Evolutionary conservation across 1,140 invertebrate genomes (phyloP), one percentile per base, ranked within the genome.

Genomic region (Hycleus cichorii): DNA sequence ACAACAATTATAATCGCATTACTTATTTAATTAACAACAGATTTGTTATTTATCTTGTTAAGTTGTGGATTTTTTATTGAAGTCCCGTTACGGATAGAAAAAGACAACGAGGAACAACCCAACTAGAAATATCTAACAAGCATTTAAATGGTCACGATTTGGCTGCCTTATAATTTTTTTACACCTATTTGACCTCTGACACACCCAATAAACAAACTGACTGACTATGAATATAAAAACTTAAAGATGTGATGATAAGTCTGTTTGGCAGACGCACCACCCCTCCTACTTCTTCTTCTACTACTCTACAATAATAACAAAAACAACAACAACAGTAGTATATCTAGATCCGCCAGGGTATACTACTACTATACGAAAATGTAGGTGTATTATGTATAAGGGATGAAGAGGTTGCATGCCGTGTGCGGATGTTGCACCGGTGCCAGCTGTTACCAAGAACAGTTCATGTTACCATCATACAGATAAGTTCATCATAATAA

Each of bases 361-460:
- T 43, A 52, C 8, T 40, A 38, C 49, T 18, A 43, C 6, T 43
- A 18, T 43, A 44, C 40, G 5, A 43, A 43, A 43, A 44, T 52
- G 11, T 40, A 44, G 40, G 50, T 43, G 50, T 52, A 52, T 40
- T 32, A 43, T 52, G 50, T 52, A 26, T 43, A 52, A 43, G 50
- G 50, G 50, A 52, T 44, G 50, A 52, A 52, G 40, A 27, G 47
- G 11, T 25, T 49, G 50, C 3, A 32, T 44, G 50, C 40, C 50
- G 50, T 52, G 50, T 52, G 50, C 50, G 50, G 50, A 52, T 52
- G 50, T 52, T 52, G 50, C 50, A 52, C 50, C 50, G 50, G 42
- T 43, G 40, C 40, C 50, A 52, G 50, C 50, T 52, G 50, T 52
- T 52, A 43, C 50, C 42, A 52, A 27, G 50, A 52, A 52, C 50